Percentiles rank a stretch among this genome's conserved stretches.
Evolutionary conservation across 2,797 vertebrate genomes (phyloP).

Genomic region (Phrynocephalus forsythii): DNA sequence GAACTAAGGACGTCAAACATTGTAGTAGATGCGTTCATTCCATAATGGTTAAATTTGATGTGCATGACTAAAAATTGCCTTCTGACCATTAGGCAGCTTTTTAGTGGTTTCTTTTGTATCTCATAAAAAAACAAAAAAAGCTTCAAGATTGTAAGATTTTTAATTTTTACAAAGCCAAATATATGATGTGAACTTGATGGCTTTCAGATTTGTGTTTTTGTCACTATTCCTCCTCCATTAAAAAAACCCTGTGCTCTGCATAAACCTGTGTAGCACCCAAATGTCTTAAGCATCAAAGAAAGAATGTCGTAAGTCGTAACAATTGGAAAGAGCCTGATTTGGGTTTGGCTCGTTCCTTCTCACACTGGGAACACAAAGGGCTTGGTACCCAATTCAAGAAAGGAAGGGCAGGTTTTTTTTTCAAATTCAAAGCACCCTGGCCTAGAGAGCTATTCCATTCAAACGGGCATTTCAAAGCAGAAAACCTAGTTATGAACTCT

Average conservation of each 20-base stretch:
- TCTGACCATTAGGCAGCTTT: background rate
- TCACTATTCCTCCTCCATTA: background rate
- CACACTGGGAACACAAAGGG: background rate
- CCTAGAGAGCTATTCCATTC: background rate
- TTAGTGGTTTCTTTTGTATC: background rate
- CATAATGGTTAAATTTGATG: background rate
- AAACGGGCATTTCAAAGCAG: background rate
- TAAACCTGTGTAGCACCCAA: background rate
- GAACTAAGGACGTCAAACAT: background rate
- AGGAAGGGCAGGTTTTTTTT: background rate
- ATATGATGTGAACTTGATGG: background rate
- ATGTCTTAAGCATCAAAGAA: background rate
- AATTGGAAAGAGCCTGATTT: background rate
- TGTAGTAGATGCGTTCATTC: conserved; percentile 19
- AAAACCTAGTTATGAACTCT: background rate
- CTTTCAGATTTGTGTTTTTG: background rate
- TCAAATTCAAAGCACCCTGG: background rate
- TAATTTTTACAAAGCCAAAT: background rate
- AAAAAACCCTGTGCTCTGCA: background rate
- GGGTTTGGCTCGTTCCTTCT: background rate
- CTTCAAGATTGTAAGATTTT: background rate
- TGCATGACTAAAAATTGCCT: conserved; percentile 19
- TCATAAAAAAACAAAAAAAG: background rate
- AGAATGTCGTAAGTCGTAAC: background rate
- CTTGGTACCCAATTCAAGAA: background rate